Base-by-base conservation (phyloP, 2,113 vertebrate genomes). In the Scophthalmus maximus region DNA sequence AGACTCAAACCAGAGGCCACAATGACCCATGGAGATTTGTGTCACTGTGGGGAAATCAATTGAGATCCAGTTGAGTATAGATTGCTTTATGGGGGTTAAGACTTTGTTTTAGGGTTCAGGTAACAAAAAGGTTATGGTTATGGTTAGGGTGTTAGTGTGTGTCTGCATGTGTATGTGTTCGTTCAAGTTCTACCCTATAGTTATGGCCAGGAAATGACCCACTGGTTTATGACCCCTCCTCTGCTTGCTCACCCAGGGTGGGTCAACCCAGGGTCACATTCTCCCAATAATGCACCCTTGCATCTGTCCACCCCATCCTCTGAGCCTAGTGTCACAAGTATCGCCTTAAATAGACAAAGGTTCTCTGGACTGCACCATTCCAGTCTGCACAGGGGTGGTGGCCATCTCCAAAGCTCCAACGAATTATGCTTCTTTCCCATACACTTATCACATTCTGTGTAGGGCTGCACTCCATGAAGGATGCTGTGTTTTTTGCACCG, bases 231-330 rank as follows among this genome's bases (percentile, higher is more conserved):
- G 46, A 78, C 52, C 60, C 40, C 50, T 49, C 55, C 62, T 65
- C 34, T 65, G 51, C 71, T 32, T 57, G 30, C 64, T 68, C 62
- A 64, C 40, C 52, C 67, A 64, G 3, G 2, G 25, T 4, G n/a
- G 76, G 63, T 73, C 62, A 68, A 60, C 20, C 15, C 23, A 29
- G 52, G 74, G 77, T 85, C 83, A 74, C 68, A 79, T 79, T 81
- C 73, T 82, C 71, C 81, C 60, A 78, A 56, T 73, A 71, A 76
- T 38, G 8, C 22, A 0, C 34, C 20, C 7, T 38, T 55, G 57
- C 38, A 58, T 69, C 50, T 73, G 47, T 44, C 32, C 42, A 60
- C 18, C 29, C n/a, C 5, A 4, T 40, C 10, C 42, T n/a, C n/a
- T 1, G 0, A 34, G 60, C 56, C 50, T n/a, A 34, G 68, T 68